A percentile compares a stretch with the other conserved stretches of the same genome.
Conservation (phyloP, 2,888 invertebrate species). For the Pseudococcus longispinus region DNA sequence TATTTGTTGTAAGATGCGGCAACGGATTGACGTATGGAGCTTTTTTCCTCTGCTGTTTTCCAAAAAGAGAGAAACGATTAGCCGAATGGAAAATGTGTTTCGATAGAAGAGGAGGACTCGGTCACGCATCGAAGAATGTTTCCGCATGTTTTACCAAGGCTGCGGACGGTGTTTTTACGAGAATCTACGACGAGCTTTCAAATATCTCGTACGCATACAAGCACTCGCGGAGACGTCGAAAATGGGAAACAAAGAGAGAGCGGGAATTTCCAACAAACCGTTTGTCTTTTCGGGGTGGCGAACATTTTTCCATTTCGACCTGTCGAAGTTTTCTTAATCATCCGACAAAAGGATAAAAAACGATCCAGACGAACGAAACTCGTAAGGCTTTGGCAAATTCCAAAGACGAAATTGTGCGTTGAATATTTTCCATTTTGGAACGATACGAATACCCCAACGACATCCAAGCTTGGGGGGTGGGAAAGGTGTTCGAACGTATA, state of each 20-base stretch:
- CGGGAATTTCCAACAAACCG: neutral
- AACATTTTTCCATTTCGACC: constrained; percentile 15
- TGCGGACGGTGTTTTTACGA: neutral
- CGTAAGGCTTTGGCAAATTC: neutral
- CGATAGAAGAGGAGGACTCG: neutral
- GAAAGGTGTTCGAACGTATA: neutral
- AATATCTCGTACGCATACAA: neutral
- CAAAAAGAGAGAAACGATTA: neutral
- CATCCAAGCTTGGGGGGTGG: neutral
- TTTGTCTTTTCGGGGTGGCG: neutral
- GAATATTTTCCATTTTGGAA: constrained; percentile 20
- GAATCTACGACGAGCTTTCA: neutral
- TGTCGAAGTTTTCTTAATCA: constrained; percentile 27
- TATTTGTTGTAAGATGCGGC: neutral
- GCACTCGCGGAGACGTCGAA: neutral
- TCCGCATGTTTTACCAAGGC: neutral
- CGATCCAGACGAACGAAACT: neutral
- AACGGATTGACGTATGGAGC: neutral
- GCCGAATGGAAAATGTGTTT: neutral
- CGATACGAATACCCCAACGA: neutral
- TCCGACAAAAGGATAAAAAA: neutral
- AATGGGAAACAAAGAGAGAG: neutral
- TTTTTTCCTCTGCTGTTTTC: neutral
- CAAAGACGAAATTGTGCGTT: constrained; percentile 36
- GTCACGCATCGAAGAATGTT: neutral